These are phyloP conservation scores for Tinea trinotella DNA, from an alignment of 2,888 invertebrate species.

Conservation along the genomic window DNA sequence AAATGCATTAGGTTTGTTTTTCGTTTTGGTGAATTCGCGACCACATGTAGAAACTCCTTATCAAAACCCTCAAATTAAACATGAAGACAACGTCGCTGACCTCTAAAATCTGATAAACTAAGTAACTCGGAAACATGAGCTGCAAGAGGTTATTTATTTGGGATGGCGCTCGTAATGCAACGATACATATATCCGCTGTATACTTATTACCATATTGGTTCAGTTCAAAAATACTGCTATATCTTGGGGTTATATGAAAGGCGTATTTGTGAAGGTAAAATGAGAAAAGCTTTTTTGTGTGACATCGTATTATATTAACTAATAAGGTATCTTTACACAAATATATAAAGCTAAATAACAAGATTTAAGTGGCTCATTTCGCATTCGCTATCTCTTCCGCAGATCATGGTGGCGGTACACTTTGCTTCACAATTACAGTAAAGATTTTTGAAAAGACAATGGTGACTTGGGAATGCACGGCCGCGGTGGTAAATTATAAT, in stretches of 20 bases:
- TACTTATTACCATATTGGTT: background rate
- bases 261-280: too few species aligned
- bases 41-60: background rate
- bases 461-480: background rate
- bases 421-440: background rate
- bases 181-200: background rate
- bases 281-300: too few species aligned
- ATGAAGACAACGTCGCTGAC: constrained; percentile 6
- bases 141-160: constrained; percentile 11
- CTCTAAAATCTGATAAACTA: constrained; percentile 7
- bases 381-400: constrained; percentile 7
- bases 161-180: background rate
- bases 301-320: too few species aligned
- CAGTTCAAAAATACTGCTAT: too few species aligned
- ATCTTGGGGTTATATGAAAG: too few species aligned
- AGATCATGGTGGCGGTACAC: background rate
- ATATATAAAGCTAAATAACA: background rate
- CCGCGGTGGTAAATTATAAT: background rate
- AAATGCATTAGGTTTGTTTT: background rate
- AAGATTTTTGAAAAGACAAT: constrained; percentile 12
- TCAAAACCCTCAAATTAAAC: constrained; percentile 6
- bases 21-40: background rate
- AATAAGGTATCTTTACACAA: too few species aligned
- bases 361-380: constrained; percentile 2
- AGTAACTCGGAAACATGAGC: constrained; percentile 11